Percentiles rank a stretch among this genome's conserved stretches.
phyloP scores from a whole-genome alignment of 1,140 invertebrate species.

The Pogonus chalceus region DNA sequence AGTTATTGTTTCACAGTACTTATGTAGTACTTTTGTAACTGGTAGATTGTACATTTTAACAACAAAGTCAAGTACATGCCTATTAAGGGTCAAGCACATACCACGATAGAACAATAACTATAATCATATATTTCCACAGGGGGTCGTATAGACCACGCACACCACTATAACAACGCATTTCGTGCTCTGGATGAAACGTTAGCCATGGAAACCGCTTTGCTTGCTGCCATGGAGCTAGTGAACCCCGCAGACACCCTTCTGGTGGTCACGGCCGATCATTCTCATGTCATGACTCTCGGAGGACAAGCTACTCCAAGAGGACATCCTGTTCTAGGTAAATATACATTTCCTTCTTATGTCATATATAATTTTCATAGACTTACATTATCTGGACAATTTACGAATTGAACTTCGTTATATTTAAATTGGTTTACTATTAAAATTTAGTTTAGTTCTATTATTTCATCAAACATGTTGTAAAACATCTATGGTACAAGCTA shows the following conservation, averaged over 20 bases:
- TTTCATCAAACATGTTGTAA: no score
- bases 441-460: no score
- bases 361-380: no score
- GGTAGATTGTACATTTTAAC: not conserved
- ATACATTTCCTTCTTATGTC: no score
- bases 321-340: constrained; percentile 54
- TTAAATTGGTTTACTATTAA: no score
- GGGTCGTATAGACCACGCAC: constrained; percentile 62
- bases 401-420: no score
- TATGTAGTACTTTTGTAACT: no score
- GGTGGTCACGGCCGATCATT: constrained; percentile 61
- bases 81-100: not conserved
- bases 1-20: no score
- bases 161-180: constrained; percentile 61
- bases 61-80: not conserved
- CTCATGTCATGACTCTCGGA: constrained; percentile 58
- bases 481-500: no score
- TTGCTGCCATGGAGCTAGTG: constrained; percentile 46
- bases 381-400: no score
- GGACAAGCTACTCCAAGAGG: constrained; percentile 54
- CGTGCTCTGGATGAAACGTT: constrained; percentile 58
- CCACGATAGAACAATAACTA: no score
- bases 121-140: constrained; percentile 39
- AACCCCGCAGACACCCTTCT: constrained; percentile 51
- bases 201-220: constrained; percentile 52